Conservation (phyloP, 2,797 vertebrate species). For the Gobio occitaniae region DNA sequence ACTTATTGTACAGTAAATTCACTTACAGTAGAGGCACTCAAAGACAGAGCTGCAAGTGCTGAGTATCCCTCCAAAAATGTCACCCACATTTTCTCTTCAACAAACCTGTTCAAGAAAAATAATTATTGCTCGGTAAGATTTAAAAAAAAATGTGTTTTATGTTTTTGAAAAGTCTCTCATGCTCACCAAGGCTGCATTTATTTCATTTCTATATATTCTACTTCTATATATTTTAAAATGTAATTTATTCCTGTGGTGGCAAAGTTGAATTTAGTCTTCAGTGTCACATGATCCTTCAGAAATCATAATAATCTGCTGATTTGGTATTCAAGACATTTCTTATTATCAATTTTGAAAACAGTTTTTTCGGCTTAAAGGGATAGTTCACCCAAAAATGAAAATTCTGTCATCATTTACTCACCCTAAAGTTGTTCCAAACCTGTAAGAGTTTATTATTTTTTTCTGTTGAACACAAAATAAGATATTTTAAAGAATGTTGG, state of each 20-base stretch:
- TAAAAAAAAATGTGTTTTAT: too few species aligned
- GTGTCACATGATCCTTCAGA: neutral
- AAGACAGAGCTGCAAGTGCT: conserved; percentile 87
- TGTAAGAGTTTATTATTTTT: too few species aligned
- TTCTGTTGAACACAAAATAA: neutral
- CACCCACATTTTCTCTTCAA: conserved; percentile 99
- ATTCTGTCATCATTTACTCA: neutral
- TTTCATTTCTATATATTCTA: neutral
- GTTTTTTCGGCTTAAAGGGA: neutral
- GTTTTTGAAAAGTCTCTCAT: neutral
- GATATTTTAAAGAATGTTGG: neutral
- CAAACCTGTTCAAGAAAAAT: conserved; percentile 81
- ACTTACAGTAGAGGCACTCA: conserved; percentile 84
- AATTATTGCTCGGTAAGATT: neutral
- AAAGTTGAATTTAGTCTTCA: neutral
- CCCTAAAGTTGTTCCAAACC: neutral
- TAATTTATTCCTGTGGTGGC: neutral
- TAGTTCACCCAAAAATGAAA: neutral
- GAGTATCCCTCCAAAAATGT: conserved; percentile 97
- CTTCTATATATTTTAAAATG: neutral
- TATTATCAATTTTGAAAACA: neutral
- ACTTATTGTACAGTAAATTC: neutral
- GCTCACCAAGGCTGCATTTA: neutral
- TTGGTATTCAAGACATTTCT: neutral
- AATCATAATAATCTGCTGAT: too few species aligned